Evolutionary conservation across 1,140 invertebrate genomes (phyloP).

Genomic region (Drosophila trapezifrons): DNA sequence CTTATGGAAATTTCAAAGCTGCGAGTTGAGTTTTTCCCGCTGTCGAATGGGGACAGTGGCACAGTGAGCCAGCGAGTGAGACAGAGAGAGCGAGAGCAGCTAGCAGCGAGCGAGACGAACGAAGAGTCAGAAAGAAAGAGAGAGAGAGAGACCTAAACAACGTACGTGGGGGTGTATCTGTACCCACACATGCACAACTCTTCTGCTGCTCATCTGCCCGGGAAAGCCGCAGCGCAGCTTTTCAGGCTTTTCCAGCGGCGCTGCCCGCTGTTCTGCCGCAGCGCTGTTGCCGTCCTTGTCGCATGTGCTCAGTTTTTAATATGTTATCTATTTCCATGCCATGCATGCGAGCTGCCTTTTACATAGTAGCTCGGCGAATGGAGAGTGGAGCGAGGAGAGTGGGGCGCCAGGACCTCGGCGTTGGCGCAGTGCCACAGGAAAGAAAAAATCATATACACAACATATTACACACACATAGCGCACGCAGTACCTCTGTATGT

Average conservation of each 20-base stretch:
- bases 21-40: slow-evolving; percentile 77
- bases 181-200: slow-evolving; percentile 64
- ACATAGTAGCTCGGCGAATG: slow-evolving; percentile 63
- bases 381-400: slow-evolving; percentile 2
- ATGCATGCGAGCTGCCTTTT: slow-evolving; percentile 71
- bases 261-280: slow-evolving; percentile 23
- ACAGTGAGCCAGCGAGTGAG: slow-evolving; percentile 16
- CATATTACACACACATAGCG: slow-evolving; percentile 63
- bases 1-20: slow-evolving; percentile 75
- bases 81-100: slow-evolving; percentile 15
- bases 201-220: slow-evolving; percentile 71
- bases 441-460: slow-evolving; percentile 80
- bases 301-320: slow-evolving; percentile 79
- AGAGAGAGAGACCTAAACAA: slow-evolving; percentile 45
- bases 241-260: slow-evolving; percentile 60
- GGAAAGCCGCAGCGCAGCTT: slow-evolving; percentile 48
- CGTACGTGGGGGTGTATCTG: slow-evolving; percentile 70
- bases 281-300: slow-evolving; percentile 59
- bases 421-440: slow-evolving; percentile 42
- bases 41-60: slow-evolving; percentile 37
- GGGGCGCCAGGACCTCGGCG: slow-evolving; percentile 21
- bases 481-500: slow-evolving; percentile 51
- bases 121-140: slow-evolving; percentile 6
- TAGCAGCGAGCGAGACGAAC: slow-evolving; percentile 3
- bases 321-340: slow-evolving; percentile 80